A percentile compares a stretch with the other conserved stretches of the same genome.
These are phyloP conservation scores for Leucozona laternaria DNA, from an alignment of 2,888 invertebrate genomes.

Conservation along the genomic window DNA sequence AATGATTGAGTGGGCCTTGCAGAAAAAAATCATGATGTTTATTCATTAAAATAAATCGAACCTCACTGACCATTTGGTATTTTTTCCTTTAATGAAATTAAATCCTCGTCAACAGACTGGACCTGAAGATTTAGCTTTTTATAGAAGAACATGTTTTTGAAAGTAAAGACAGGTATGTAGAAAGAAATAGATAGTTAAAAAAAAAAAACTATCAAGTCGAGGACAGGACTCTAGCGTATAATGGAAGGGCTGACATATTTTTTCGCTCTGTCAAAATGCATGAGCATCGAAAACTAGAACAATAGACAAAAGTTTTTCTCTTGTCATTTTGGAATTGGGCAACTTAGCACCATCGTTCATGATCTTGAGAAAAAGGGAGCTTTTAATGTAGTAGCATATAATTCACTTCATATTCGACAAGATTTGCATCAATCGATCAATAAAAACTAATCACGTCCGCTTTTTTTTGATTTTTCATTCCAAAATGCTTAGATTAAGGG, in stretches of 20 bases:
- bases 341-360: no score
- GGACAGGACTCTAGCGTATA: background rate
- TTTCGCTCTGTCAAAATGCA: no score
- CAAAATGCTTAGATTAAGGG: no score
- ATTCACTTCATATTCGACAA: no score
- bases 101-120: constrained; percentile 28
- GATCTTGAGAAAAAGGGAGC: no score
- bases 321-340: no score
- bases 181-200: background rate
- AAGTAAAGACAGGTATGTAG: background rate
- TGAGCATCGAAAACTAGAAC: background rate
- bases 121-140: constrained; percentile 10
- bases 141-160: background rate
- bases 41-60: constrained; percentile 62
- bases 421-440: no score
- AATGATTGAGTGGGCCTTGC: constrained; percentile 42
- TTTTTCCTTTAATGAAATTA: background rate
- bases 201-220: background rate
- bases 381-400: no score
- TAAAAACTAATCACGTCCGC: no score
- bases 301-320: no score
- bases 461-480: no score
- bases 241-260: background rate
- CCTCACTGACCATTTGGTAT: constrained; percentile 44
- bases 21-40: constrained; percentile 33